A percentile compares a stretch with the other conserved stretches of the same genome.
Conservation (phyloP, 2,888 invertebrate species). For the Sinotaia quadrata region DNA sequence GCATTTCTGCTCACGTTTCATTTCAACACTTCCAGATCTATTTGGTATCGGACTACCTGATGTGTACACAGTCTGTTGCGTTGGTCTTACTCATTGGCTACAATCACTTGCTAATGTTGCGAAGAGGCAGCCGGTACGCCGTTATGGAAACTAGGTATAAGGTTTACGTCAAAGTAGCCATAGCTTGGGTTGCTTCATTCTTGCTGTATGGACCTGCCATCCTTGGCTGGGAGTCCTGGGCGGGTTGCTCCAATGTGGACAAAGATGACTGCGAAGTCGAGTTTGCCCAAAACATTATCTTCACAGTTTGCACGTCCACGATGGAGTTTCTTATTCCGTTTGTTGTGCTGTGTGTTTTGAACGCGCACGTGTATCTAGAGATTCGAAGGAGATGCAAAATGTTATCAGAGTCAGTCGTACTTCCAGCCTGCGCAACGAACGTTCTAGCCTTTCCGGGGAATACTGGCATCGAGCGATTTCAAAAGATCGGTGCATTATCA, state of each 20-base stretch:
- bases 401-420: too few species aligned
- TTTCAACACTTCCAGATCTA: constrained; percentile 40
- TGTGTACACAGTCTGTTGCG: constrained; percentile 48
- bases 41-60: constrained; percentile 47
- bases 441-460: too few species aligned
- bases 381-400: constrained; percentile 44
- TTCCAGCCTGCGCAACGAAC: too few species aligned
- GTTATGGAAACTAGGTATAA: constrained; percentile 38
- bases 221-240: constrained; percentile 52
- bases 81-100: constrained; percentile 51
- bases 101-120: constrained; percentile 48
- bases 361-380: constrained; percentile 44
- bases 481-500: too few species aligned
- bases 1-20: not conserved
- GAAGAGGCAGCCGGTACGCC: constrained; percentile 42
- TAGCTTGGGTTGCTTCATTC: constrained; percentile 49
- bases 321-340: constrained; percentile 54
- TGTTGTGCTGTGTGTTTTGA: constrained; percentile 40
- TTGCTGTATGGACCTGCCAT: constrained; percentile 52
- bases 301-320: constrained; percentile 44
- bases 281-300: constrained; percentile 44
- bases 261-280: constrained; percentile 52
- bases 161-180: constrained; percentile 35
- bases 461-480: too few species aligned
- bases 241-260: constrained; percentile 44